These are phyloP conservation scores for Macrobrachium nipponense DNA, from an alignment of 1,140 invertebrate species.

Conservation along the genomic window DNA sequence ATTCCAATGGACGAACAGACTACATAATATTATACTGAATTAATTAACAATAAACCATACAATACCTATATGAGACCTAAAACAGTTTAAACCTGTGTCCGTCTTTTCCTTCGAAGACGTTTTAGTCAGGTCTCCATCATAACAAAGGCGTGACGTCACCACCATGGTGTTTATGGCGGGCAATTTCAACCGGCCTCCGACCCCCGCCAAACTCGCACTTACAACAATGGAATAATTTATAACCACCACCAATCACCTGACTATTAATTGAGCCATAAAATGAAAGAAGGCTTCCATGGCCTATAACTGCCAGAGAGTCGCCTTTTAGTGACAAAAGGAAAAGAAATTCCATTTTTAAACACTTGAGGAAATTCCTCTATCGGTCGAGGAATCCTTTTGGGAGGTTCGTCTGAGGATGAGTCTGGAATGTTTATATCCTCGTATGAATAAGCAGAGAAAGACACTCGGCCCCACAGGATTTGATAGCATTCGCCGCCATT, in stretches of 20 bases:
- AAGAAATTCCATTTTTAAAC: neutral
- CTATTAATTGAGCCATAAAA: constrained; percentile 60
- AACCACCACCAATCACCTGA: constrained; percentile 56
- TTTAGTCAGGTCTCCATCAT: constrained; percentile 41
- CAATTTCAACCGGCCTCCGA: constrained; percentile 55
- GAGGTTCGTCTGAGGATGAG: no score
- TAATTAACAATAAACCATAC: no score
- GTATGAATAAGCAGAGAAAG: no score
- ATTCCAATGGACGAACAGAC: no score
- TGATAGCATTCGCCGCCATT: no score
- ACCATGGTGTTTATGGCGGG: constrained; percentile 50
- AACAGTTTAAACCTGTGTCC: no score
- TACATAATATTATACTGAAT: no score
- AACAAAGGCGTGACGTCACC: constrained; percentile 53
- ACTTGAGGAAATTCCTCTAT: no score
- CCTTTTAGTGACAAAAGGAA: constrained; percentile 34
- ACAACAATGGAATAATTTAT: constrained; percentile 61
- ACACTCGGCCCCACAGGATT: no score
- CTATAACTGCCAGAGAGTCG: neutral
- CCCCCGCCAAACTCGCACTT: constrained; percentile 56
- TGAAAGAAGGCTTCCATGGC: constrained; percentile 48
- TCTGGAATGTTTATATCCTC: no score
- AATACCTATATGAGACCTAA: no score
- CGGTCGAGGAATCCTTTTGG: no score
- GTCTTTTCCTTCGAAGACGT: constrained; percentile 1